Conservation (phyloP, 92 coral and sea anemone genomes). For the Nematostella vectensis region DNA sequence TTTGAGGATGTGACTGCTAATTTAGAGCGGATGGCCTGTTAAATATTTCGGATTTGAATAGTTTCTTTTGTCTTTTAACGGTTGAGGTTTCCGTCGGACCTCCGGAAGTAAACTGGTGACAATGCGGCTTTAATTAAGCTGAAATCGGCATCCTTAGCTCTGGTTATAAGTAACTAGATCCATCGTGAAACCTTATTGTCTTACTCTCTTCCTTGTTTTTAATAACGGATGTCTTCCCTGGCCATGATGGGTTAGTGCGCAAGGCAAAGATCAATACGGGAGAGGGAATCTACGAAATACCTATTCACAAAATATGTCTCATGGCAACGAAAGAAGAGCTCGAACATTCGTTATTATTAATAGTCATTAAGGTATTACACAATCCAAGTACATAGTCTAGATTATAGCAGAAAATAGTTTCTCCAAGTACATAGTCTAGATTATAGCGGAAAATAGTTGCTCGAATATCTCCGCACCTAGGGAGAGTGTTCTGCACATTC, state of each 20-base stretch:
- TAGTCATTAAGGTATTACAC: background rate
- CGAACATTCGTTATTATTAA: background rate
- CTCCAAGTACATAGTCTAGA: background rate
- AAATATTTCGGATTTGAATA: too few species aligned
- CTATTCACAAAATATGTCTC: background rate
- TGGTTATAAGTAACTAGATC: too few species aligned
- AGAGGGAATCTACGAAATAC: background rate
- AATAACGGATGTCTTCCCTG: background rate
- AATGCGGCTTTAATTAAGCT: too few species aligned
- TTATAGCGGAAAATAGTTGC: background rate
- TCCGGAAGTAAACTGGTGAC: too few species aligned
- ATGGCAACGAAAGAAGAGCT: background rate
- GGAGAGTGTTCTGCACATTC: background rate
- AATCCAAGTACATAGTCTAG: background rate
- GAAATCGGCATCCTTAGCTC: too few species aligned
- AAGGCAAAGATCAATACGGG: background rate
- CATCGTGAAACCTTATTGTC: too few species aligned
- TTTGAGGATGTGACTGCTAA: too few species aligned
- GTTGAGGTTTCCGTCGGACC: too few species aligned
- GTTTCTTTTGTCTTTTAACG: too few species aligned
- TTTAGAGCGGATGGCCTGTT: too few species aligned
- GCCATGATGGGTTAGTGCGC: background rate
- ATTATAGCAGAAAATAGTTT: background rate
- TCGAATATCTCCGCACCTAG: conserved; percentile 1
- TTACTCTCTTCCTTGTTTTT: too few species aligned